Base-by-base conservation (phyloP, 1,140 invertebrate species). In the Saccostrea cuccullata region DNA sequence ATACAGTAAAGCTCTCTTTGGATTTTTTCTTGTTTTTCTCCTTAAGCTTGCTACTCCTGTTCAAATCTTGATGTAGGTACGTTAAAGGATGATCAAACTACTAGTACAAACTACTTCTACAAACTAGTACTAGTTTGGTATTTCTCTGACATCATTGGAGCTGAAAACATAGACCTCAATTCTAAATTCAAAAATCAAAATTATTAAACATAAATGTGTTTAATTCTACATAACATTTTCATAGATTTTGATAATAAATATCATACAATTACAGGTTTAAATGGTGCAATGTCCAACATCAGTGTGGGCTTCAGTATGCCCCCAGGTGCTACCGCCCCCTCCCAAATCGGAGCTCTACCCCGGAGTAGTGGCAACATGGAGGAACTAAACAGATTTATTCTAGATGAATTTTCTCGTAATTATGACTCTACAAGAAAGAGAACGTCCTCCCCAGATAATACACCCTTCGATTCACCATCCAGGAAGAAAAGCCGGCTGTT, bases 341-440 rank as follows among this genome's bases (percentile, higher is more conserved):
- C 89, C 70, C 82, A 88, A n/a, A 60, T 77, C 85, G 87, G 85
- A 86, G 70, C 86, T 64, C 47, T 89, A 82, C 82, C 55, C 40
- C n/a, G 47, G 40, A 91, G 92, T 89, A 91, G 90, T 91, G 89
- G 89, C 88, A 91, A 91, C 88, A 91, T 95, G 26, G 96, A 96
- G 55, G 97, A 97, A 93, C 95, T 97, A 87, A 97, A 96, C 94
- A 96, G 97, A 90, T 97, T 97, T 94, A 97, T 97, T 93, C 96
- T 96, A 91, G 97, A 97, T 91, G 97, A 97, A 95, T 97, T 97
- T 93, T 96, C 96, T 87, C 96, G 97, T 86, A 97, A 97, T 91
- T 91, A 89, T 91, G 95, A 94, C 85, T 90, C 93, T 58, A 55
- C 90, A 86, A 90, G 94, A 85, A 97, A 97, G 95, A 96, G 97